Base-by-base conservation (phyloP, 1,140 invertebrate genomes). In the Drosophila busckii region DNA sequence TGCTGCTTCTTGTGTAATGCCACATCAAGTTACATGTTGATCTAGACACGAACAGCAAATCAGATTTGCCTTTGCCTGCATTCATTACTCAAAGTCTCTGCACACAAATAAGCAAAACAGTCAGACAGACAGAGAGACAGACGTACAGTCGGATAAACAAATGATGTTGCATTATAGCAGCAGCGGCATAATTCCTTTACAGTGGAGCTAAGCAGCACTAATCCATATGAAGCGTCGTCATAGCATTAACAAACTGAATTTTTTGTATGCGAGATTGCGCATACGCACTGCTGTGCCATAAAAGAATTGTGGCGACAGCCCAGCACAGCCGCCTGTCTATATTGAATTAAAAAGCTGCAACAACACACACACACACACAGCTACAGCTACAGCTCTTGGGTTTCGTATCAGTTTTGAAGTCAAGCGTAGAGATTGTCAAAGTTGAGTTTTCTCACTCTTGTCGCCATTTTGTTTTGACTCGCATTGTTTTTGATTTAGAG, bases 351-450 rank as follows among this genome's bases (percentile, higher is more conserved):
- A 64, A 53, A 15, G 32, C 42, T 44, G 50, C 28, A 26, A 12
- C 13, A 35, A 42, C 23, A 48, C 40, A 22, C 34, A 34, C 28
- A 55, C n/a, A n/a, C n/a, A n/a, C n/a, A 22, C 37, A 41, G 38
- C 16, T 31, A 45, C 32, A 66, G 41, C 25, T 40, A 52, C 12
- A 40, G 19, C 9, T 20, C 22, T 13, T 23, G 40, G 40, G 32
- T 34, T 34, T 34, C 68, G 68, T 78, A 78, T 64, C 54, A 80
- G 56, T 73, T 49, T 63, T 45, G 59, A 68, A 80, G 49, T 61
- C 73, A 49, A 66, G 45, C 71, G 67, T 71, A 80, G 82, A 78
- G 73, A 80, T 80, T 78, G 73, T 80, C 63, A 82, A 80, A 70
- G 55, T 71, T 70, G 67, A 23, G 63, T 44, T 41, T 37, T 35